Evolutionary conservation across 2,797 vertebrate genomes (phyloP), one percentile per base, ranked within the genome.

Genomic region (Sebastolobus altivelis): DNA sequence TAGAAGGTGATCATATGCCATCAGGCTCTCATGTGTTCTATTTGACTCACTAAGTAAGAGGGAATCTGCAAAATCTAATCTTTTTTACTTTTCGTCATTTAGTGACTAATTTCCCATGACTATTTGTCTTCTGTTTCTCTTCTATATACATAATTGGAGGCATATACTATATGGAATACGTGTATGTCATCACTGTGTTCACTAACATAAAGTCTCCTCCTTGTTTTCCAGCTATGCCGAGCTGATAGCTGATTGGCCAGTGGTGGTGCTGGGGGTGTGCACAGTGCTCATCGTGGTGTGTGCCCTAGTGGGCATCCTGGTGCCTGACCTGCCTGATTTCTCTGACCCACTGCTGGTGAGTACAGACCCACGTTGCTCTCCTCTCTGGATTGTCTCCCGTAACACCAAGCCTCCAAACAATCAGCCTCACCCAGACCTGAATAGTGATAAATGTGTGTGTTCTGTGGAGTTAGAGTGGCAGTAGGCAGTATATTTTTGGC

Each of bases 301-400:
- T 65, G 98, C 99, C 0, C 94, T 99, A 10, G 97, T 99, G 38
- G 98, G 98, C 18, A 92, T 99, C 62, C 91, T 99, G 27, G 97
- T 99, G 20, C 99, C 98, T 0, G 98, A 99, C 81, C 96, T 99
- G 77, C 99, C 99, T 0, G 98, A 99, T 87, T 99, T 99, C 94
- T 99, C 99, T 3, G 97, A 99, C 82, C 99, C 99, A 0, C 91
- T 99, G 86, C 94, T 99, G 96, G 99, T 99, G 95, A 96, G 97
- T 94, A 14, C 33, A 37, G 10, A 31, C 35, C 8, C 43, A 12
- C 2, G 0, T 4, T 6, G 40, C 12, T 55, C 22, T 58, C 2
- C 12, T 33, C 35, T 37, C 5, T 60, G 8, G 2, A 22, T 43
- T 33, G 29, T 60, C 29, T 29, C 43, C 10, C 11, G 52, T 22